Evolutionary conservation across 2,888 invertebrate genomes (phyloP).

Genomic region (Dryobota labecula): DNA sequence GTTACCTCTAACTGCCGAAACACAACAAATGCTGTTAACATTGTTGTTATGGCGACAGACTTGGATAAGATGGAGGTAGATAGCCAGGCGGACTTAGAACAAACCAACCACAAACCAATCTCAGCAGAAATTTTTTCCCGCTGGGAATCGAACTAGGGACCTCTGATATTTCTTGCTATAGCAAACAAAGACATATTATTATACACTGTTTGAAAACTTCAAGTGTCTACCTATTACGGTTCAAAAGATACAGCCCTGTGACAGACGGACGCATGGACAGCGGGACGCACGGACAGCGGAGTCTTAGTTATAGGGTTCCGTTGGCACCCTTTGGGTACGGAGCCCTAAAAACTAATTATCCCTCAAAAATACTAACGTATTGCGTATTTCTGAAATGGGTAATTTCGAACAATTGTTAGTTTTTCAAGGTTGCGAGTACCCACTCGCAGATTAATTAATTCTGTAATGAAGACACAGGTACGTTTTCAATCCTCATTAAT

Average conservation of each 20-base stretch:
- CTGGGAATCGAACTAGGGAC: too few species aligned
- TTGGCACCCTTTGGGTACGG: too few species aligned
- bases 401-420: constrained; percentile 42
- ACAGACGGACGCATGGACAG: too few species aligned
- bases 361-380: constrained; percentile 43
- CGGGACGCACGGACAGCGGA: too few species aligned
- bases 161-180: background rate
- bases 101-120: too few species aligned
- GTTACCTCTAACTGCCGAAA: too few species aligned
- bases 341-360: constrained; percentile 50
- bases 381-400: constrained; percentile 24
- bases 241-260: background rate
- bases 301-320: too few species aligned
- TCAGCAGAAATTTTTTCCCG: too few species aligned
- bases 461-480: constrained; percentile 58
- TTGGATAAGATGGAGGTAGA: too few species aligned
- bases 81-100: too few species aligned
- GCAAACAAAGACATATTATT: background rate
- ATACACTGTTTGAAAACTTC: background rate
- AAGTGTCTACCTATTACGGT: background rate
- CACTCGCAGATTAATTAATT: constrained; percentile 62
- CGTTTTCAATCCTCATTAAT: constrained; percentile 62
- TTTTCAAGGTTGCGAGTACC: constrained; percentile 48
- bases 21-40: too few species aligned
- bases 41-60: too few species aligned